Evolutionary conservation across 2,113 vertebrate species (phyloP).

Genomic region (Cercopithecus mona): DNA sequence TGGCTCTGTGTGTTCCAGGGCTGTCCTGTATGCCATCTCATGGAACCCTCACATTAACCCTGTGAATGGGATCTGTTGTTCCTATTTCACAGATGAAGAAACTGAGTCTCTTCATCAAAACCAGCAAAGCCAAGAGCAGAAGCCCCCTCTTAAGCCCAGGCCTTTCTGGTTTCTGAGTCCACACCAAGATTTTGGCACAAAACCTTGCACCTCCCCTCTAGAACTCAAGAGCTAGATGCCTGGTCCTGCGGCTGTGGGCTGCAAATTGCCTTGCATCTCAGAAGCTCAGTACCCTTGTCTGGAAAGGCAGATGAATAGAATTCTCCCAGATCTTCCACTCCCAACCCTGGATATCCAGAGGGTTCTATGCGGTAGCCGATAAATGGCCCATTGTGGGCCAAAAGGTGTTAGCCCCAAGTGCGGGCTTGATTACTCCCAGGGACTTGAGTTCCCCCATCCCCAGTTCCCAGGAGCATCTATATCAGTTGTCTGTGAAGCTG

Average conservation of each 20-base stretch:
- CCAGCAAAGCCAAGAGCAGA: neutral
- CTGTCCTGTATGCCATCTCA: neutral
- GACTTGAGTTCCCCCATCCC: neutral
- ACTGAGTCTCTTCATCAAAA: neutral
- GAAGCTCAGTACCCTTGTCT: neutral
- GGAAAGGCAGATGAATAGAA: neutral
- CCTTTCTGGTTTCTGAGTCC: neutral
- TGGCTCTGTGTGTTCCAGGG: neutral
- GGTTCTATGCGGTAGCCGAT: neutral
- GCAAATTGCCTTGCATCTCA: neutral
- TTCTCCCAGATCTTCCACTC: neutral
- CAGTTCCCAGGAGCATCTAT: neutral
- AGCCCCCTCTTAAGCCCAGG: neutral
- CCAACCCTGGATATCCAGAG: neutral
- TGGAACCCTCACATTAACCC: neutral
- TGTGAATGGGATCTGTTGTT: neutral
- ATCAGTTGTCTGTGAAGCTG: neutral
- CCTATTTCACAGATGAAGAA: neutral
- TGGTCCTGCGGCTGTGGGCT: neutral
- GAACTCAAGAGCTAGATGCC: neutral
- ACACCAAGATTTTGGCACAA: neutral
- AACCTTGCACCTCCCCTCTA: neutral
- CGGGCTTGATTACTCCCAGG: neutral
- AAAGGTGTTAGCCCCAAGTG: neutral
- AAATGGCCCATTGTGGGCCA: neutral